Evolutionary conservation across 2,888 invertebrate genomes (phyloP).

Genomic region (Timema cristinae): DNA sequence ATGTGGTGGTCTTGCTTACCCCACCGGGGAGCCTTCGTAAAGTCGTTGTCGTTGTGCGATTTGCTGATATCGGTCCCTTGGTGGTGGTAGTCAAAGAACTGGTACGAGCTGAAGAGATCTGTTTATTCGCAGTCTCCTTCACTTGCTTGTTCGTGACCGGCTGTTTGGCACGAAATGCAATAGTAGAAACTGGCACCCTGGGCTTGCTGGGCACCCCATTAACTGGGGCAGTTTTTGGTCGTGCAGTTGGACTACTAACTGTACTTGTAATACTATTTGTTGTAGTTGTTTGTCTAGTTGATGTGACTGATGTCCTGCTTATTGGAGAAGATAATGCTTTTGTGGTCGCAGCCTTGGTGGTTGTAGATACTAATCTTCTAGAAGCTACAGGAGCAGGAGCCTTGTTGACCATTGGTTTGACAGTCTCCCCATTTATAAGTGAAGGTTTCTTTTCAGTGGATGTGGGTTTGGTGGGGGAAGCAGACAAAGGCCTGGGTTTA

Average conservation of each 20-base stretch:
- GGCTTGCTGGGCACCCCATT: constrained; percentile 27
- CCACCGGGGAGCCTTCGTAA: constrained; percentile 31
- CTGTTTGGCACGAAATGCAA: constrained; percentile 33
- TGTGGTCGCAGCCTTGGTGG: too few relatives aligned
- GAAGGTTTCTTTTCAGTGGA: constrained; percentile 31
- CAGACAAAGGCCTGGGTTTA: too few relatives aligned
- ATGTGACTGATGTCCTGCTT: constrained; percentile 13
- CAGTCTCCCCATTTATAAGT: constrained; percentile 33
- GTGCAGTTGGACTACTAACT: constrained; percentile 25
- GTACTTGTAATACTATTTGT: neutral
- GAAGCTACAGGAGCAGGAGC: too few relatives aligned
- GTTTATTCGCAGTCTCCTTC: constrained; percentile 67
- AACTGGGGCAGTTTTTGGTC: constrained; percentile 21
- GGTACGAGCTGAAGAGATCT: constrained; percentile 55
- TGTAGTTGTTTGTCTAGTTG: neutral
- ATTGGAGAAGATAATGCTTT: constrained; percentile 28
- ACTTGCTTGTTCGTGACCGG: constrained; percentile 54
- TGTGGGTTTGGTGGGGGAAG: constrained; percentile 19
- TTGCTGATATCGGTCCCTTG: constrained; percentile 23
- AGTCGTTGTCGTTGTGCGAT: constrained; percentile 37
- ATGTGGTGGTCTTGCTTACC: constrained; percentile 20
- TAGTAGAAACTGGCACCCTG: constrained; percentile 31
- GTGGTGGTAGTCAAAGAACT: constrained; percentile 37
- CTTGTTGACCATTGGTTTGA: too few relatives aligned
- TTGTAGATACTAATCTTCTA: too few relatives aligned